These are phyloP conservation scores for Erinaceus europaeus DNA, from an alignment of 2,113 vertebrate species.

Conservation along the genomic window DNA sequence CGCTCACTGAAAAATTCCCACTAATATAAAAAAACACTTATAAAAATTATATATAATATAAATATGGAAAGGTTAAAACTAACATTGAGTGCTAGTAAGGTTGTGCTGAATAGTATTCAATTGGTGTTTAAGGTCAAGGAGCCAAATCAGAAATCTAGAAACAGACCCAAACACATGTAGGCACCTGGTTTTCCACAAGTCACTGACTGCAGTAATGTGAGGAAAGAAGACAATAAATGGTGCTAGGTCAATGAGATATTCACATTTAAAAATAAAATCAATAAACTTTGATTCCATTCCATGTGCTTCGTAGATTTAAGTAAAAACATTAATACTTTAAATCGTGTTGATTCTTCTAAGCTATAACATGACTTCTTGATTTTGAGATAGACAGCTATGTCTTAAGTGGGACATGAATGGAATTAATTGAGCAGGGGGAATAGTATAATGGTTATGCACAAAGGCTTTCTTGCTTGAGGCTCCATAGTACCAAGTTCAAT, in stretches of 20 bases:
- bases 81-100: background rate
- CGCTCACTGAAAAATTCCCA: background rate
- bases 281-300: background rate
- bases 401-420: background rate
- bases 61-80: conserved; percentile 11
- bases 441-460: too few species aligned
- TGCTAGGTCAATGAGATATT: background rate
- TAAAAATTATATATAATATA: background rate
- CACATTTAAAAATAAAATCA: background rate
- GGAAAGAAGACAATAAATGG: background rate
- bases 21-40: background rate
- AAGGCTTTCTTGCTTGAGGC: too few species aligned
- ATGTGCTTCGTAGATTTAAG: background rate
- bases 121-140: background rate
- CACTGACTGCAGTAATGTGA: background rate
- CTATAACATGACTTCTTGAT: background rate
- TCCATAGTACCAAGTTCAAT: too few species aligned
- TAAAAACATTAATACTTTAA: background rate
- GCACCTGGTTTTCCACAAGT: background rate
- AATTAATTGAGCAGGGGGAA: too few species aligned
- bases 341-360: background rate
- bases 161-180: background rate
- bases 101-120: background rate
- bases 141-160: background rate
- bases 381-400: background rate